phyloP scores from a whole-genome alignment of 2,888 invertebrate genomes.

The Clusia tigrina region DNA sequence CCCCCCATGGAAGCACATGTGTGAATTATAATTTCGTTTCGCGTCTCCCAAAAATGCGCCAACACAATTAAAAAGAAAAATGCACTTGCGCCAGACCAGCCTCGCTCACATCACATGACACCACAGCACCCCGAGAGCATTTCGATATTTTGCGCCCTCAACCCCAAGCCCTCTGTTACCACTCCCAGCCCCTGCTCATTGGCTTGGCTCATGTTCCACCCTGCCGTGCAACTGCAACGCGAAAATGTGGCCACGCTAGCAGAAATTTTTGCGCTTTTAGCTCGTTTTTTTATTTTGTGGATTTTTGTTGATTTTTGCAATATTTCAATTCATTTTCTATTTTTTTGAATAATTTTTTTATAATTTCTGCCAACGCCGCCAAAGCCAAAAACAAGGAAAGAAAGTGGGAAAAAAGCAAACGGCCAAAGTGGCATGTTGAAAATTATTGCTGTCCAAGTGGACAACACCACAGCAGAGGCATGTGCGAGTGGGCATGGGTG shows the following conservation, averaged over 20 bases:
- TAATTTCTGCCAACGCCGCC: conserved; percentile 5
- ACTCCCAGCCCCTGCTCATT: too few relatives aligned
- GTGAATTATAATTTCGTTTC: conserved; percentile 58
- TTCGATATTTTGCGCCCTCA: conserved; percentile 40
- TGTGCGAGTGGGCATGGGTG: conserved; percentile 10
- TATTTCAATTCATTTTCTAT: conserved; percentile 61
- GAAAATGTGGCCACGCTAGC: conserved; percentile 4
- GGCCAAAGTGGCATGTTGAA: conserved; percentile 29
- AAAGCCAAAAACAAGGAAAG: conserved; percentile 33
- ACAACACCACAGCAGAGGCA: conserved; percentile 14
- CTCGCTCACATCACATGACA: too few relatives aligned
- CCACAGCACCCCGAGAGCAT: too few relatives aligned
- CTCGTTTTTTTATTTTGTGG: not conserved
- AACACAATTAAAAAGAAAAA: conserved; percentile 27
- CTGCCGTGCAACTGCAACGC: not conserved
- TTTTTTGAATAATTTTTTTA: conserved; percentile 49
- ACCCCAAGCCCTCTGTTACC: not conserved
- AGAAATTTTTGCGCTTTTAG: not conserved
- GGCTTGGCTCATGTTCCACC: conserved; percentile 39
- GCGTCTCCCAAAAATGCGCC: conserved; percentile 46
- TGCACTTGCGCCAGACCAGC: conserved; percentile 17
- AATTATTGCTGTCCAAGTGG: conserved; percentile 37
- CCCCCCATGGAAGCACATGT: conserved; percentile 42
- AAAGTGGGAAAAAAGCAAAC: conserved; percentile 22
- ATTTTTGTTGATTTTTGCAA: conserved; percentile 48